A percentile compares a stretch with the other conserved stretches of the same genome.
Conservation (phyloP, 2,797 vertebrate genomes). For the Micropoecilia bifurca region DNA sequence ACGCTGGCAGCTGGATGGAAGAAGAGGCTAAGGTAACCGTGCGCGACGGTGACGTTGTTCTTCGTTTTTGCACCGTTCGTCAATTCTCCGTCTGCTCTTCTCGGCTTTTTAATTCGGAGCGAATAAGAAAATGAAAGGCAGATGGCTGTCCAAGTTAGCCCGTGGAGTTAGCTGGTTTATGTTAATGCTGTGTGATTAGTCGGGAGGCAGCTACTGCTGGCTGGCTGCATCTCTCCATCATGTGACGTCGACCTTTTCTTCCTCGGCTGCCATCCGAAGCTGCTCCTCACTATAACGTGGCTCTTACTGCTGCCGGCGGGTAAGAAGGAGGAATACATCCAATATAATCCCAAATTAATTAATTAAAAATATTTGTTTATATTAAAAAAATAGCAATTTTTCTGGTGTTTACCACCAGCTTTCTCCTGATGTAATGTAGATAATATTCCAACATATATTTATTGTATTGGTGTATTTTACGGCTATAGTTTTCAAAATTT, state of each 20-base stretch:
- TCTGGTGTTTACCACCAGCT: neutral
- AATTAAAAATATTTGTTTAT: neutral
- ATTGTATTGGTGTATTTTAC: neutral
- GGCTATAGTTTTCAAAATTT: neutral
- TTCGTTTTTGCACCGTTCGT: constrained; percentile 13
- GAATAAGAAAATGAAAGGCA: constrained; percentile 17
- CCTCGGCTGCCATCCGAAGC: constrained; percentile 41
- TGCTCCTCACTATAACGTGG: neutral
- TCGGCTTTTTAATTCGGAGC: constrained; percentile 17
- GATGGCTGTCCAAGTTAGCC: constrained; percentile 52
- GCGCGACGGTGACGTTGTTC: constrained; percentile 14
- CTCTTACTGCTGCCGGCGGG: constrained; percentile 64
- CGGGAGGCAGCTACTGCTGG: constrained; percentile 51
- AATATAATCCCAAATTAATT: neutral
- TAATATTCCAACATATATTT: neutral
- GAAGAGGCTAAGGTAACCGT: constrained; percentile 31
- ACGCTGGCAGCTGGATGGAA: constrained; percentile 36
- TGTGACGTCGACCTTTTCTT: constrained; percentile 71
- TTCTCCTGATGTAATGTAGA: neutral
- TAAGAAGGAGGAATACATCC: constrained; percentile 11
- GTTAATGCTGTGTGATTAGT: constrained; percentile 68
- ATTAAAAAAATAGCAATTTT: neutral
- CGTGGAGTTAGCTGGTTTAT: constrained; percentile 39
- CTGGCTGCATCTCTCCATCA: constrained; percentile 53
- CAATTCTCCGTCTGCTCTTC: constrained; percentile 1